Evolutionary conservation across 2,888 invertebrate genomes (phyloP), one percentile per base, ranked within the genome.

Genomic region (Dryocosmus kuriphilus): DNA sequence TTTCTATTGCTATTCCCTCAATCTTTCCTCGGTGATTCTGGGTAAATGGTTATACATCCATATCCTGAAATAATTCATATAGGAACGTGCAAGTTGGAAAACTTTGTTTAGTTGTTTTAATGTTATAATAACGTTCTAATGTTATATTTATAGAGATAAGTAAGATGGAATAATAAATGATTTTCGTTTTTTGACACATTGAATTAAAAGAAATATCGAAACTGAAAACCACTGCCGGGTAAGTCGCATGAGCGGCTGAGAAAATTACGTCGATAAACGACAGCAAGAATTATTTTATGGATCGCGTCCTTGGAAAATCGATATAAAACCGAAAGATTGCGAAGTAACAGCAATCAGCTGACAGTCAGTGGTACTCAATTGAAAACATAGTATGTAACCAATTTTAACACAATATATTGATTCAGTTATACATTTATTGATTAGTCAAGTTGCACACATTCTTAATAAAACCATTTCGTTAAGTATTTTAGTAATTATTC

Each of bases 1-100:
- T 57, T 62, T n/a, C n/a, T n/a, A n/a, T n/a, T n/a, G n/a, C n/a
- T n/a, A 24, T 79, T 76, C 76, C 67, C 65, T 35, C 79, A 35
- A 73, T 71, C 75, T 60, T 71, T 73, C 38, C 60, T 67, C 62
- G 46, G 77, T 71, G 65, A 65, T 46, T 57, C 62, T 65, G 61
- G 65, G 74, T 19, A 77, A 77, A 60, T 60, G 16, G 11, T 16
- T 22, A 60, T 16, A 57, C 14, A 16, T 27, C 60, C 27, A 14
- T 60, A 16, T 27, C 60, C 60, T 60, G 16, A 60, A 60, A 60
- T 60, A 27, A 60, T 27, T 27, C 60, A 60, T 4, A 60, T 27
- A 16, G 11, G 14, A 57, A 24, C 55, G 24, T 24, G 55, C 22
- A 57, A 57, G 0, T 24, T 24, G 9, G 22, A 24, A 24, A 24